Percentiles rank a stretch among this genome's conserved stretches.
phyloP scores from a whole-genome alignment of 2,797 vertebrate genomes.

The Melanotaenia trifasciata region DNA sequence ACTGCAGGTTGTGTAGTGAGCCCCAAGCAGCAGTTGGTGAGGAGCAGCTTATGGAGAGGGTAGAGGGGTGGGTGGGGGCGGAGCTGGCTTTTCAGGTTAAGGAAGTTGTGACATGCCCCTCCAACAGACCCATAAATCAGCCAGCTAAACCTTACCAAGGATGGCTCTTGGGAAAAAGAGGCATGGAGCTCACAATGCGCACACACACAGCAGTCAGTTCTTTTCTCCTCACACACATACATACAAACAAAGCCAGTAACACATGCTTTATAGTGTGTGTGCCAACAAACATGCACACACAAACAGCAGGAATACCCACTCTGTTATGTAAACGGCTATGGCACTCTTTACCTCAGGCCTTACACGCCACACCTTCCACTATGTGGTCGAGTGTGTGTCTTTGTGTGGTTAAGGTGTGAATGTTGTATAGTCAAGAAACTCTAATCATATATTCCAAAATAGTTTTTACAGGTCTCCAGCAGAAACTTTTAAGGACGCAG shows the following conservation, averaged over 20 bases:
- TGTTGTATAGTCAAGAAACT: slow-evolving; percentile 37
- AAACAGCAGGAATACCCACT: slow-evolving; percentile 22
- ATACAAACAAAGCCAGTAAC: slow-evolving; percentile 19
- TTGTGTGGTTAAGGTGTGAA: slow-evolving; percentile 55
- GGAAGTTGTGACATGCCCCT: slow-evolving; percentile 79
- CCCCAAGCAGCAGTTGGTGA: slow-evolving; percentile 17
- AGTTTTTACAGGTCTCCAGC: slow-evolving; percentile 5
- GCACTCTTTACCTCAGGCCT: slow-evolving; percentile 43
- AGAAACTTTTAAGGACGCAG: not conserved
- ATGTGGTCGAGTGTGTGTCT: slow-evolving; percentile 29
- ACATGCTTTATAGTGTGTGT: not conserved
- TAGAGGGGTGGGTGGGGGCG: not conserved
- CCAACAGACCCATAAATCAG: slow-evolving; percentile 77
- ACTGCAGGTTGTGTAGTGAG: slow-evolving; percentile 62
- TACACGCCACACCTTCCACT: slow-evolving; percentile 61
- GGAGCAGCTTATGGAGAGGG: slow-evolving; percentile 28
- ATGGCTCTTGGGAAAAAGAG: slow-evolving; percentile 52
- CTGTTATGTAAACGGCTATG: slow-evolving; percentile 59
- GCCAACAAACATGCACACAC: slow-evolving; percentile 16
- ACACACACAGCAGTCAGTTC: slow-evolving; percentile 7
- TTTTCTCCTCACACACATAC: slow-evolving; percentile 2
- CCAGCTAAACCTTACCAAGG: slow-evolving; percentile 47
- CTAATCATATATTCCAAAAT: slow-evolving; percentile 24
- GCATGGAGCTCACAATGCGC: slow-evolving; percentile 23
- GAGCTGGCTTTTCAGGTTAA: slow-evolving; percentile 74